Evolutionary conservation across 2,797 vertebrate genomes (phyloP).

Genomic region (Halcyon leucocephala): DNA sequence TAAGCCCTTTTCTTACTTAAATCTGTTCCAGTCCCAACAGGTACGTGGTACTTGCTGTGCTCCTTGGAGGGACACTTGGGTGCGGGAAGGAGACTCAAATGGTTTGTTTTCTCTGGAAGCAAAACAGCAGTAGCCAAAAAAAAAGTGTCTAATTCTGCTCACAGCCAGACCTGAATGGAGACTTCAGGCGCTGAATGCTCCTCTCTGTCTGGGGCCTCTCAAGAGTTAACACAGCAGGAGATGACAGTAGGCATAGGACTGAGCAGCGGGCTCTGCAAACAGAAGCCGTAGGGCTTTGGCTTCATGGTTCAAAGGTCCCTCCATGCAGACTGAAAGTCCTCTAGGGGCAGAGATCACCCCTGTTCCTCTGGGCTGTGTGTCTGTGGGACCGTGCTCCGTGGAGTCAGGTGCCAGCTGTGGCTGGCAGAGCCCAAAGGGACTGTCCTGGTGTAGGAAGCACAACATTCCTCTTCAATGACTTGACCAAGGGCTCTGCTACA

Average conservation of each 20-base stretch:
- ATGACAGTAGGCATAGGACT: not conserved
- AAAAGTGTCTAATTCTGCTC: not conserved
- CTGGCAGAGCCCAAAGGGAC: not conserved
- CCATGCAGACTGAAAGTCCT: not conserved
- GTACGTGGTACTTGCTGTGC: not conserved
- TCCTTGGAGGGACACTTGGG: not conserved
- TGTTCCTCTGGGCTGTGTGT: not conserved
- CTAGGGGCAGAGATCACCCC: not conserved
- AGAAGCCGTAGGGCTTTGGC: not conserved
- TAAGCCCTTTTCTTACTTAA: conserved; percentile 49
- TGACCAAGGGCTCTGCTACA: not conserved
- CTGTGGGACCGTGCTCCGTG: not conserved
- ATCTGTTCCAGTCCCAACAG: conserved; percentile 30
- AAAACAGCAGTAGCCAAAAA: not conserved
- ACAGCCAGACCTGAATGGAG: not conserved
- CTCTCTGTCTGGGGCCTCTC: not conserved
- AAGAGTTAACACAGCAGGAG: not conserved
- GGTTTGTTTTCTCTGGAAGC: conserved; percentile 22
- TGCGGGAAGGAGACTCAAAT: not conserved
- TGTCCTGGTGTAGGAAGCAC: not conserved
- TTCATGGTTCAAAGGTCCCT: conserved; percentile 11
- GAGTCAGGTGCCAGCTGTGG: accelerated
- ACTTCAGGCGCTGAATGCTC: not conserved
- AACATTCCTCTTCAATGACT: accelerated
- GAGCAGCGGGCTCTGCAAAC: conserved; percentile 12